Conservation (phyloP, 2,797 vertebrate species). For the Sebastes matsubarae region DNA sequence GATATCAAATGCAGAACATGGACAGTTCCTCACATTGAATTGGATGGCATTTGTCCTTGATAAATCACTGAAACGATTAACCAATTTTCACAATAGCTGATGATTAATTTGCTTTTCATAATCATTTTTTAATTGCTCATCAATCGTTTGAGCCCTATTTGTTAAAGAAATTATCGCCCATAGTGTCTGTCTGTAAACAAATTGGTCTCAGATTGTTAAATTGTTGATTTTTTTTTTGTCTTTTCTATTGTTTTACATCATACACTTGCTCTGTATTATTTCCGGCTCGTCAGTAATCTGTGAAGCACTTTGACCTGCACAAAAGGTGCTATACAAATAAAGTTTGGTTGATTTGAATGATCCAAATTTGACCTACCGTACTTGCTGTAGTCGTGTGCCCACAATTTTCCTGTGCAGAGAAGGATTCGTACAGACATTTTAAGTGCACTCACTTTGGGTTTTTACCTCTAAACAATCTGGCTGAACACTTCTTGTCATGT, state of each 20-base stretch:
- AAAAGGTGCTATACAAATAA: background rate
- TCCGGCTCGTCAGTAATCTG: background rate
- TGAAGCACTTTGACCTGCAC: background rate
- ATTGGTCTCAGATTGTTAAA: background rate
- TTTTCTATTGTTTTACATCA: background rate
- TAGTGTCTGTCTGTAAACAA: background rate
- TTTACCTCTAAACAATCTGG: background rate
- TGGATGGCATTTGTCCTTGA: background rate
- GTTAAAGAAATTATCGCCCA: background rate
- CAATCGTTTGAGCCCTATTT: background rate
- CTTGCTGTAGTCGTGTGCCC: background rate
- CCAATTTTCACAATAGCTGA: background rate
- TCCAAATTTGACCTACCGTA: background rate
- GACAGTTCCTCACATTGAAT: background rate
- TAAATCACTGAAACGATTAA: background rate
- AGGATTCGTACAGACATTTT: background rate
- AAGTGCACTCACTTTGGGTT: background rate
- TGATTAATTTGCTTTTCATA: background rate
- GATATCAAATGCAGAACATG: background rate
- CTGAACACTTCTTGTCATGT: background rate
- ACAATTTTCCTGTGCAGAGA: background rate
- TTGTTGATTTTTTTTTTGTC: background rate
- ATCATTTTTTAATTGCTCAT: background rate
- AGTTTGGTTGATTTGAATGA: background rate
- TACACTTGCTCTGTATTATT: no score